Evolutionary conservation across 2,113 vertebrate species (phyloP), one percentile per base, ranked within the genome.

Genomic region (Urocolius indicus): DNA sequence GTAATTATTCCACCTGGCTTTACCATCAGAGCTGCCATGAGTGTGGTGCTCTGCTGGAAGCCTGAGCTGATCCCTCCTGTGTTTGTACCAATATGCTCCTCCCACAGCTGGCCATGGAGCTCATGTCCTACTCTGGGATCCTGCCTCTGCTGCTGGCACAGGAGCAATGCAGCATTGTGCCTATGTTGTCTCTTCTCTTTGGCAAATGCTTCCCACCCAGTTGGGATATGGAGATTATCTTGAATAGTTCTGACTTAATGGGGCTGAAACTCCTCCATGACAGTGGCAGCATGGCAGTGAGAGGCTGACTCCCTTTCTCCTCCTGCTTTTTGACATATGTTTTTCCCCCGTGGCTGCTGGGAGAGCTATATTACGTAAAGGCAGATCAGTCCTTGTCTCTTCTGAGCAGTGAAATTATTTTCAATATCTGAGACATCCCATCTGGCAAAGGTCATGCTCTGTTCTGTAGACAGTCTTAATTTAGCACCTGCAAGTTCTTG

Each of bases 401-500:
- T 92, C 83, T 67, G 68, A 94, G 68, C 32, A n/a, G 73, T 4
- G 38, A 86, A 89, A 94, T 63, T 48, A 81, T 54, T 87, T 97
- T 93, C 86, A 48, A 5, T 92, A 89, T 94, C 86, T 92, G 69
- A 96, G 94, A 81, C 76, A 52, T 69, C 80, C 76, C 27, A 51
- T 81, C 68, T 86, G 65, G 80, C 89, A 84, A 72, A 96, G 94
- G 94, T 96, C 80, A 6, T 57, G 86, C 65, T 75, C 86, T 93
- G 93, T 95, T 96, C 96, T 95, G 83, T 89, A 34, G 52, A 82
- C n/a, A 52, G 30, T 81, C 92, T 95, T 95, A 89, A 93, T 94
- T 92, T 95, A 94, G 94, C 77, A 82, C 74, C 91, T 66, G 80
- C 52, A 68, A 93, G 57, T 48, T 94, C 61, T 84, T 72, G 67